Conservation (phyloP, 1,140 invertebrate species). For the Drosophila rufa region DNA sequence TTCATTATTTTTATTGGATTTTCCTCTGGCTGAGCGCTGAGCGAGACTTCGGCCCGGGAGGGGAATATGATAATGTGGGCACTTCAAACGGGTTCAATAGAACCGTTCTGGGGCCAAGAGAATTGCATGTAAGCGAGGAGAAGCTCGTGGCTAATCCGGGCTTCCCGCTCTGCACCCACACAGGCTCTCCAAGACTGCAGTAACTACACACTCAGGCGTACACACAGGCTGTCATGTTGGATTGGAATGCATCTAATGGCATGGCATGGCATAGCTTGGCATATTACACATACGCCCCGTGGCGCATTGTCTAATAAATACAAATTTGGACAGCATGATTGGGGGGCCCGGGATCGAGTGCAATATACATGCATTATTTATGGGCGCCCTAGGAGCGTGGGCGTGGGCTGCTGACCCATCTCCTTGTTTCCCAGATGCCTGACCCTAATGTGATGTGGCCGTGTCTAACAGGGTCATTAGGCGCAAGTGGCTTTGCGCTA, state of each 20-base stretch:
- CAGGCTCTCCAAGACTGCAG: conserved; percentile 22
- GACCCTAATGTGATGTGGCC: conserved; percentile 46
- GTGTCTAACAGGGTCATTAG: conserved; percentile 83
- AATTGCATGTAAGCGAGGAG: conserved; percentile 13
- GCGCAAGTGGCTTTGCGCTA: conserved; percentile 82
- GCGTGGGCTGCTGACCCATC: conserved; percentile 49
- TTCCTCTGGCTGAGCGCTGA: conserved; percentile 8
- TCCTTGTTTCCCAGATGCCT: conserved; percentile 24
- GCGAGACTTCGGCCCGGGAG: not conserved
- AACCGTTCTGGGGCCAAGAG: conserved; percentile 59
- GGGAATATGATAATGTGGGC: conserved; percentile 73
- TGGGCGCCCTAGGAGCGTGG: conserved; percentile 41
- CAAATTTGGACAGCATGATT: conserved; percentile 79
- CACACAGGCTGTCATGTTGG: conserved; percentile 58
- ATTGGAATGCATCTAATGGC: conserved; percentile 75
- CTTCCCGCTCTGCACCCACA: conserved; percentile 36
- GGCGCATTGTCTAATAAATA: conserved; percentile 79
- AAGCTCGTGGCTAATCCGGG: conserved; percentile 46
- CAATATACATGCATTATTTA: conserved; percentile 62
- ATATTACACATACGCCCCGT: conserved; percentile 82
- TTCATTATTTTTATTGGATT: conserved; percentile 82
- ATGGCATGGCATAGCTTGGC: conserved; percentile 46
- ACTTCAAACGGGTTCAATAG: conserved; percentile 71
- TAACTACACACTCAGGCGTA: conserved; percentile 13
- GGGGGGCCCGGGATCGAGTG: conserved; percentile 38